Conservation (phyloP, 2,797 vertebrate species). For the Smutsia gigantea region DNA sequence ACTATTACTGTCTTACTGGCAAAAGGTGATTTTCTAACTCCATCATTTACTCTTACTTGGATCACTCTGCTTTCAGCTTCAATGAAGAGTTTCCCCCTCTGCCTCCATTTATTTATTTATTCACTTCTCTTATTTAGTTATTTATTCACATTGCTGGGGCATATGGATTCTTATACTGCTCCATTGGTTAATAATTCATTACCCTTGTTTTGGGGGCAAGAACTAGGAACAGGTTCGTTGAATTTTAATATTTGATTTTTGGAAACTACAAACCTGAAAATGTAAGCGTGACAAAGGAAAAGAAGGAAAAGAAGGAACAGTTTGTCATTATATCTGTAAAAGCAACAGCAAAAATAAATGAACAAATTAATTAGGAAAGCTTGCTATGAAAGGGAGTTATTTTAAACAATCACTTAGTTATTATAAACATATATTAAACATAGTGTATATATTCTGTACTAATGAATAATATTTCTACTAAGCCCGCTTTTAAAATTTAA, state of each 20-base stretch:
- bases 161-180: background rate
- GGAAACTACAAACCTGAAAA: slow-evolving; percentile 58
- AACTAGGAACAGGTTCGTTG: slow-evolving; percentile 35
- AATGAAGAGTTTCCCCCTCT: background rate
- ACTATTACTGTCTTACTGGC: background rate
- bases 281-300: slow-evolving; percentile 53
- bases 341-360: slow-evolving; percentile 37
- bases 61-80: background rate
- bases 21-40: background rate
- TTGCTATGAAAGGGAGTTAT: slow-evolving; percentile 56
- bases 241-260: slow-evolving; percentile 55
- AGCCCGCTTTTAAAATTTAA: slow-evolving; percentile 60
- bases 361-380: slow-evolving; percentile 46
- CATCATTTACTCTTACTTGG: background rate
- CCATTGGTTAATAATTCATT: background rate
- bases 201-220: slow-evolving; percentile 49
- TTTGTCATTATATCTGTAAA: slow-evolving; percentile 58
- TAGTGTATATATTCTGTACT: background rate
- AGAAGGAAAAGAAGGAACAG: background rate
- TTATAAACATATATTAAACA: slow-evolving; percentile 57
- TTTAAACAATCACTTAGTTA: slow-evolving; percentile 5
- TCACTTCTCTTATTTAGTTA: background rate
- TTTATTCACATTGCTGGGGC: background rate
- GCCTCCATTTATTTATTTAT: background rate
- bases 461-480: slow-evolving; percentile 64